phyloP scores from a whole-genome alignment of 2,888 invertebrate species.

The Acrobasis repandana region DNA sequence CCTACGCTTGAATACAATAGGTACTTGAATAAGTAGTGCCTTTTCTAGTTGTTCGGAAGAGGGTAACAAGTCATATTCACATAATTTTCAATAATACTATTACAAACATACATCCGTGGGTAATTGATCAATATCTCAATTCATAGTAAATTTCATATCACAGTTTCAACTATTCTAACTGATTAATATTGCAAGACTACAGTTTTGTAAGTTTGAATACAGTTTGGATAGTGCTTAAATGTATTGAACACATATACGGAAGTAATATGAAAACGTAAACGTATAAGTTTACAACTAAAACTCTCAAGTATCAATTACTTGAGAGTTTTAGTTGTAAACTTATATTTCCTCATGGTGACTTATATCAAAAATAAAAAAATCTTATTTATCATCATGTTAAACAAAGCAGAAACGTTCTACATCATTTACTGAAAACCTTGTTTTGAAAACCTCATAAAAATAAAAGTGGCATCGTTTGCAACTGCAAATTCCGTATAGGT shows the following conservation, averaged over 20 bases:
- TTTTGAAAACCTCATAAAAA: neutral
- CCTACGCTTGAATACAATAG: neutral
- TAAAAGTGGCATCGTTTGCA: neutral
- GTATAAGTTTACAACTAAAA: too few species aligned
- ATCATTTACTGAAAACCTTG: neutral
- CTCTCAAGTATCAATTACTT: too few species aligned
- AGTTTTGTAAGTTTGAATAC: constrained; percentile 24
- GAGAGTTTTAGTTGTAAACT: too few species aligned
- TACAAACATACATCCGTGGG: constrained; percentile 8
- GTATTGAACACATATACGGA: constrained; percentile 6
- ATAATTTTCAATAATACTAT: constrained; percentile 19
- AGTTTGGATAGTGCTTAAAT: constrained; percentile 18
- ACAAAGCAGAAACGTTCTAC: too few species aligned
- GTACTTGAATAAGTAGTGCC: neutral
- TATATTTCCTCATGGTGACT: too few species aligned
- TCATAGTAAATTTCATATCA: constrained; percentile 55
- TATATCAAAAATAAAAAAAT: too few species aligned
- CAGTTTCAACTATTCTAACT: constrained; percentile 50
- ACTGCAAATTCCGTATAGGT: too few species aligned
- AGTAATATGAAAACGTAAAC: constrained; percentile 4
- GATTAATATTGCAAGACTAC: constrained; percentile 24
- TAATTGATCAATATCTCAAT: constrained; percentile 18
- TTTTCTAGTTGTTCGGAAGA: neutral
- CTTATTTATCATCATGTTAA: too few species aligned
- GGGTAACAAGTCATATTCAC: constrained; percentile 1